Evolutionary conservation across 1,140 invertebrate genomes (phyloP).

Genomic region (Prorops nasuta): DNA sequence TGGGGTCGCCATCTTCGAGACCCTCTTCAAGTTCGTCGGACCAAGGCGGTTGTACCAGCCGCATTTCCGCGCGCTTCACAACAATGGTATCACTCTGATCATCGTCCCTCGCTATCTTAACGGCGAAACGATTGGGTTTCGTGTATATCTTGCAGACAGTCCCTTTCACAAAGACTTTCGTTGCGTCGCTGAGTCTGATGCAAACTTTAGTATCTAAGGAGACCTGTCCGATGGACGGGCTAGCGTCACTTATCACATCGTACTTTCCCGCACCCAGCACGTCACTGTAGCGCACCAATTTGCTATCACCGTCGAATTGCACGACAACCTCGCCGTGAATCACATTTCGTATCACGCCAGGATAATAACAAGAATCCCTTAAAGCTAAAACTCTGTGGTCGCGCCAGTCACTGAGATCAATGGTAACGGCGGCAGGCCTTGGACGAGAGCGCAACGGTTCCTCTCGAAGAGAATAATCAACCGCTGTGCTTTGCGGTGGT

Average conservation of each 20-base stretch:
- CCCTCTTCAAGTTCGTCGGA: slow-evolving; percentile 85
- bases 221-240: slow-evolving; percentile 79
- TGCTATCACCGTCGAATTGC: slow-evolving; percentile 59
- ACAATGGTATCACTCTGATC: slow-evolving; percentile 55
- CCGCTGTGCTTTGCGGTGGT: slow-evolving; percentile 61
- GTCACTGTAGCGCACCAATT: slow-evolving; percentile 67
- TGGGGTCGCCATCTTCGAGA: slow-evolving; percentile 41
- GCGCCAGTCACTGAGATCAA: slow-evolving; percentile 88
- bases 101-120: slow-evolving; percentile 63
- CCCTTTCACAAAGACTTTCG: slow-evolving; percentile 80
- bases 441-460: slow-evolving; percentile 42
- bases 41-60: slow-evolving; percentile 92
- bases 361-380: slow-evolving; percentile 76
- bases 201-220: slow-evolving; percentile 66
- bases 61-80: slow-evolving; percentile 82
- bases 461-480: slow-evolving; percentile 61
- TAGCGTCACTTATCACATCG: slow-evolving; percentile 91
- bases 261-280: slow-evolving; percentile 75
- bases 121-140: slow-evolving; percentile 74
- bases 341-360: slow-evolving; percentile 67
- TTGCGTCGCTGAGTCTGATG: slow-evolving; percentile 51
- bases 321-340: slow-evolving; percentile 45
- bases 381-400: slow-evolving; percentile 88
- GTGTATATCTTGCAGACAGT: slow-evolving; percentile 72
- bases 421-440: slow-evolving; percentile 47